Base-by-base conservation (phyloP, 2,113 vertebrate genomes). In the Barbus barbus region DNA sequence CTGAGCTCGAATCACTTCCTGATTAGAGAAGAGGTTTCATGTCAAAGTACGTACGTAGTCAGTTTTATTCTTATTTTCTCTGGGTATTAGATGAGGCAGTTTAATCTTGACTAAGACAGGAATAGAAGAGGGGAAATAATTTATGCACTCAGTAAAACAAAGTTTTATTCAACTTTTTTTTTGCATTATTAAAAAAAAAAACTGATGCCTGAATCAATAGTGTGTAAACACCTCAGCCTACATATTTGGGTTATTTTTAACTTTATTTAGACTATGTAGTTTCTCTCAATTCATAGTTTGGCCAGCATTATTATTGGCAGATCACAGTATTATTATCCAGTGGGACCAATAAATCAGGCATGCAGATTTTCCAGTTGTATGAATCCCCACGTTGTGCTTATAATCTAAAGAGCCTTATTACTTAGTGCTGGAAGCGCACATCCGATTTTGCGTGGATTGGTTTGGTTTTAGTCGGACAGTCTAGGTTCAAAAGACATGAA, bases 261-360 rank as follows among this genome's bases (percentile, higher is more conserved):
- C 20, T 58, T 77, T 18, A 33, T 60, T 48, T 46, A 26, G 69
- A 48, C 65, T 9, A 36, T 33, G 9, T 75, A 60, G 11, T 46
- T 67, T 53, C 13, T 9, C 28, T 81, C 48, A 61, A 6, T 3
- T 46, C 46, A 28, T 31, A 48, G 44, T 81, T 60, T 16, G 74
- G 18, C 48, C 51, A 72, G 7, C 67, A 67, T 58, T 33, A 78
- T 69, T 46, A 38, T 78, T 78, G 81, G 73, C 56, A 22, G 31
- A 85, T 87, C 79, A 41, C 77, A 87, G 86, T 87, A 77, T 85
- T 85, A 78, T 46, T 78, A 82, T 22, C 41, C 41, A 26, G 36
- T 18, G 46, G 65, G 74, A 71, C 76, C 71, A 56, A 28, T 60
- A 61, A 77, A 56, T 84, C 81, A 79, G 48, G 7, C 85, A 22